Evolutionary conservation across 2,113 vertebrate species (phyloP), one percentile per base, ranked within the genome.

Genomic region (Eleginops maclovinus): DNA sequence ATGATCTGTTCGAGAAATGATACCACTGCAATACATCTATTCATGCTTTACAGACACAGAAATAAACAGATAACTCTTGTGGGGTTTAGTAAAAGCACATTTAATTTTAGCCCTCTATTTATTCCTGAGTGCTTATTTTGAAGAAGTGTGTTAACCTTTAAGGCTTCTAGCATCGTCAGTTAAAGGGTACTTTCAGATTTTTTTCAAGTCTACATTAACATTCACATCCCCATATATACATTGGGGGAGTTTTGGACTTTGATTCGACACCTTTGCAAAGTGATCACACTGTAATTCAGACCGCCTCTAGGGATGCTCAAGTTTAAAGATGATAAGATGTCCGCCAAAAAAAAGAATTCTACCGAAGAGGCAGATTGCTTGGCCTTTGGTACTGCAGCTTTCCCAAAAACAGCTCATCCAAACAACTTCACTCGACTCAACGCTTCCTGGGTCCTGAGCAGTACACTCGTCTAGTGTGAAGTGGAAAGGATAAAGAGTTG

Each of bases 1-100:
- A 72, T 51, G 21, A 3, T 82, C 22, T n/a, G 6, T 79, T 61
- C 64, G 62, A 65, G 17, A 75, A 68, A 72, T 21, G 22, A 59
- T 60, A 68, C 50, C 24, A 43, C 16, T 41, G 58, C 58, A 22
- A 14, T 17, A 56, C 15, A 44, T 59, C 15, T 50, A 5, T 24
- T 36, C 31, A 47, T 60, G 67, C 47, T 28, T 56, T 21, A 3
- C 41, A 66, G 13, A 16, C 17, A 44, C n/a, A 36, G 17, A 80
- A 43, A 67, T 54, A 1, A 65, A 13, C 58, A 43, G 22, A 43
- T 24, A 17, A 12, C 8, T 62, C n/a, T 56, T n/a, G 50, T 15
- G 21, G 62, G 47, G 31, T 66, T 17, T 28, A 47, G 17, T 62
- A 65, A 60, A 12, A 47, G 46, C 54, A 53, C 12, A 16, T 31